Conservation (phyloP, 1,140 invertebrate genomes). For the Nephila pilipes region DNA sequence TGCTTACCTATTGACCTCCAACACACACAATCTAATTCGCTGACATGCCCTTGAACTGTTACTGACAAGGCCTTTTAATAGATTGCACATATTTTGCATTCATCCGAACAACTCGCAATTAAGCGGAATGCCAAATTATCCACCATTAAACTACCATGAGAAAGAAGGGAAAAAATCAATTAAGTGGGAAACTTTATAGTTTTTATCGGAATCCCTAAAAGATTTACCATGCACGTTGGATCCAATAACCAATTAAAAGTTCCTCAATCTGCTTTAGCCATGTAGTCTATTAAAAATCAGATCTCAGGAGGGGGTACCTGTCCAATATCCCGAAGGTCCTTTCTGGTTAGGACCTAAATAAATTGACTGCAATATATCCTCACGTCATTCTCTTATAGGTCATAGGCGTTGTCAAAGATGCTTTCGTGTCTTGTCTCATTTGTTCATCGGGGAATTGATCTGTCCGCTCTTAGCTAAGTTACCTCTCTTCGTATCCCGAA, state of each 20-base stretch:
- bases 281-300: background rate
- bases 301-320: background rate
- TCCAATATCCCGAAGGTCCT: background rate
- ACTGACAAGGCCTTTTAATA: background rate
- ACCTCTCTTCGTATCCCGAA: background rate
- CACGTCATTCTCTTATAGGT: background rate
- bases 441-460: background rate
- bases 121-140: background rate
- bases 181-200: background rate
- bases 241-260: background rate
- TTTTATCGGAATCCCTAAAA: background rate
- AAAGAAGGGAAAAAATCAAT: background rate
- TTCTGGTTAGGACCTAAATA: background rate
- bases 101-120: too few species aligned
- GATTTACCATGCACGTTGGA: background rate
- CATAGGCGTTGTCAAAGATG: background rate
- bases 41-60: background rate
- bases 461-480: background rate
- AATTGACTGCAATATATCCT: slow-evolving; percentile 26
- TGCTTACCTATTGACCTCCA: background rate
- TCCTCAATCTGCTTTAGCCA: background rate
- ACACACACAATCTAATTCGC: background rate
- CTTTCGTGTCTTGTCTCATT: background rate
- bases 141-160: background rate
- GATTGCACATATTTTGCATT: too few species aligned